These are phyloP conservation scores for Tragelaphus eurycerus DNA, from an alignment of 2,797 vertebrate species.

Conservation along the genomic window DNA sequence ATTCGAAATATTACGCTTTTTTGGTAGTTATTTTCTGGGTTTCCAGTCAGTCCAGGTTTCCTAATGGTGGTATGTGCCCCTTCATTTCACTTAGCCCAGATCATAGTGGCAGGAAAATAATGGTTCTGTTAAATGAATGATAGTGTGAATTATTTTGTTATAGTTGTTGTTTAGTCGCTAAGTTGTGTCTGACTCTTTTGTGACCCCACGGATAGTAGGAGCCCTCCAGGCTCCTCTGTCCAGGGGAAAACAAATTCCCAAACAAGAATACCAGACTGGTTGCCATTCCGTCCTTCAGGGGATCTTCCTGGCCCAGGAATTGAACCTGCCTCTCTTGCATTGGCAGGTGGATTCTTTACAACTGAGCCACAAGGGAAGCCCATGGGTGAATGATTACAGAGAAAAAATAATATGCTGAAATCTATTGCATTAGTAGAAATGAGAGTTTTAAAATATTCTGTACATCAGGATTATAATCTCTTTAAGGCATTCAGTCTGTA, in stretches of 20 bases:
- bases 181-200: neutral
- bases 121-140: neutral
- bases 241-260: neutral
- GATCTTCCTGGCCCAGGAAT: neutral
- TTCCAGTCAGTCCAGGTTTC: neutral
- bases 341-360: neutral
- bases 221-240: neutral
- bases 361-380: neutral
- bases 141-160: neutral
- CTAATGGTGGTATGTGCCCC: neutral
- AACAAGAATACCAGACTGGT: neutral
- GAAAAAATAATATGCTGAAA: neutral
- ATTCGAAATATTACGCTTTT: neutral
- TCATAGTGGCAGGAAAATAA: neutral
- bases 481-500: neutral
- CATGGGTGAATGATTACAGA: neutral
- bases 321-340: neutral
- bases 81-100: neutral
- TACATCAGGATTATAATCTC: neutral
- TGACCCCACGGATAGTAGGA: neutral
- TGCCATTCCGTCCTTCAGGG: neutral
- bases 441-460: conserved; percentile 7
- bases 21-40: neutral
- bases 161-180: neutral
- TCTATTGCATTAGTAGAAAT: neutral